Evolutionary conservation across 1,140 invertebrate genomes (phyloP).

Genomic region (Aleiodes sp.): DNA sequence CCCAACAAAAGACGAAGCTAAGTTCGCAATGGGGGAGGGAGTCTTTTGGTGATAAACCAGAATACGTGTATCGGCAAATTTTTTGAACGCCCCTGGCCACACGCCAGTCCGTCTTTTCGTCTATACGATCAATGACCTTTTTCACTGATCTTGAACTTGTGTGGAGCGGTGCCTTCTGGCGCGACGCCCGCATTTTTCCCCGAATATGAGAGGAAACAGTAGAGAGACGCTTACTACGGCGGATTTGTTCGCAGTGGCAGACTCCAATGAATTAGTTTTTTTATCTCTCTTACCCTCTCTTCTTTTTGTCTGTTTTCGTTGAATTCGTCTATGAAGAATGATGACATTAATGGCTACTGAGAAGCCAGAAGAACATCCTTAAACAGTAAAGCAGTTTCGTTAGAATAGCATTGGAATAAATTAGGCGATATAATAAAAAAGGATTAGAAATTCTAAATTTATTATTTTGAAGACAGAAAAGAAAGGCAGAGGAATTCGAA

Average conservation of each 20-base stretch:
- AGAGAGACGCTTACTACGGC: neutral
- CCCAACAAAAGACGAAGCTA: too few species aligned
- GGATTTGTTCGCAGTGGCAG: neutral
- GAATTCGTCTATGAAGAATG: neutral
- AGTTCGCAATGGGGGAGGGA: neutral
- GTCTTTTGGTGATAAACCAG: neutral
- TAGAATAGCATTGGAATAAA: conserved; percentile 12
- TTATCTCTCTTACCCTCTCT: neutral
- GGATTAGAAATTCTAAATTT: too few species aligned
- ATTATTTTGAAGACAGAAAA: too few species aligned
- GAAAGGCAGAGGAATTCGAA: too few species aligned
- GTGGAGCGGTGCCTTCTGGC: conserved; percentile 11
- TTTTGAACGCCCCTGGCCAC: neutral
- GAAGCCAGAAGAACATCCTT: neutral
- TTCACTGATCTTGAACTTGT: conserved; percentile 23
- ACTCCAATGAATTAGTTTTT: neutral
- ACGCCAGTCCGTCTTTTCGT: neutral
- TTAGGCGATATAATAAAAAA: neutral
- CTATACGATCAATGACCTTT: conserved; percentile 21
- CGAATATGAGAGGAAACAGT: neutral
- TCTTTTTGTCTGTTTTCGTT: neutral
- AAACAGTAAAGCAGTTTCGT: neutral
- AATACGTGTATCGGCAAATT: neutral
- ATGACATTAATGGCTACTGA: neutral
- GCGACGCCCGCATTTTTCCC: neutral